phyloP scores from a whole-genome alignment of 2,113 vertebrate species.

The Ranitomeya variabilis region DNA sequence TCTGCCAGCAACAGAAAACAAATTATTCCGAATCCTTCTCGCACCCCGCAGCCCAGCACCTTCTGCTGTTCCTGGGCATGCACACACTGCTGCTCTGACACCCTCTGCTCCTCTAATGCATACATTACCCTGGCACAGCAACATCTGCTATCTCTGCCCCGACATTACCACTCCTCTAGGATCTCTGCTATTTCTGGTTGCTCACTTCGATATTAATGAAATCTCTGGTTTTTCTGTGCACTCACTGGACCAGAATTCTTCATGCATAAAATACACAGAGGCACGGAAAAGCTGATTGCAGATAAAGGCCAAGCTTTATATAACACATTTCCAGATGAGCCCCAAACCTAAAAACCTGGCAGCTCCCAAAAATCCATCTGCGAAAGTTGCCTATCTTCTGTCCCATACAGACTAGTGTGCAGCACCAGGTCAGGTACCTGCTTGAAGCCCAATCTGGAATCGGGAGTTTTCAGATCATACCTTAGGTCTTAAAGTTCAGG shows the following conservation, averaged over 20 bases:
- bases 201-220: conserved; percentile 19
- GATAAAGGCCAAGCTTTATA: conserved; percentile 11
- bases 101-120: conserved; percentile 16
- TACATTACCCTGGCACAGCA: neutral
- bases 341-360: neutral
- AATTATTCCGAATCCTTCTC: conserved; percentile 56
- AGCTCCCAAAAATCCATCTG: neutral
- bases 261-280: conserved; percentile 21
- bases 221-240: conserved; percentile 2
- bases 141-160: conserved; percentile 31
- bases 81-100: conserved; percentile 7
- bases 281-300: neutral
- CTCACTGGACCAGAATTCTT: neutral
- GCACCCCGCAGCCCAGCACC: conserved; percentile 42
- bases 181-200: conserved; percentile 26
- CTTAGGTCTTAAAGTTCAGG: too few species aligned
- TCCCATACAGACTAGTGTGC: too few species aligned
- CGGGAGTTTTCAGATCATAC: neutral
- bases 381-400: neutral
- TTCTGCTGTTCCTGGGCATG: conserved; percentile 47
- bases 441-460: neutral
- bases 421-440: neutral
- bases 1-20: conserved; percentile 58
- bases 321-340: neutral
- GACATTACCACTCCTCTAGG: neutral